Evolutionary conservation across 2,888 invertebrate species (phyloP), one percentile per base, ranked within the genome.

Genomic region (Neoitamus cyanurus): DNA sequence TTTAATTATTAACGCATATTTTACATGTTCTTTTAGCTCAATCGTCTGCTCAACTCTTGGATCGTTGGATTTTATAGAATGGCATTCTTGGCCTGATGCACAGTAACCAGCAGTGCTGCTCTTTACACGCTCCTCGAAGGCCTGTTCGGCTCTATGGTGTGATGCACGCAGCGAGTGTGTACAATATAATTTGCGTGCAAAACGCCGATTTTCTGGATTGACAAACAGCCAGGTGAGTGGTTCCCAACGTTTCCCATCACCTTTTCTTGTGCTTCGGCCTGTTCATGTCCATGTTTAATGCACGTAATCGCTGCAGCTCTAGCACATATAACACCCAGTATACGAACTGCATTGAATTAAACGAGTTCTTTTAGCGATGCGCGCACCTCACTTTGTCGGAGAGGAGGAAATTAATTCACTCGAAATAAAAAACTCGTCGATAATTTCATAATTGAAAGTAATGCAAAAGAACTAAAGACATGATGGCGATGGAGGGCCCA

Each of bases 381-480:
- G 58, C 11, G 58, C 58, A 20, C 25, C 20, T 48, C 9, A 58
- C 58, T 58, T 58, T 20, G 25, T 3, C 58, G 15, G 20, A 20
- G 58, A 58, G 20, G 25, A 9, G 58, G 25, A 25, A 58, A 58
- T 58, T 58, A 58, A 58, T 58, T 58, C 9, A 2, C 1, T 20
- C 7, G 25, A 20, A 58, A 58, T 2, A 58, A 25, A 2, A 25
- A 48, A 58, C 25, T 58, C 20, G 15, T 58, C 70, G 31, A 30
- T 70, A 70, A 70, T 70, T 70, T 58, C 58, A 58, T 58, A 58
- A 58, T 58, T 58, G 58, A 58, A 58, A 58, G 58, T 58, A 58
- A 58, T 58, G 58, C 25, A 58, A 58, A 58, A 58, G 58, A 58
- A 58, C 58, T 58, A 7, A 58, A 58, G 58, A 58, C 15, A 25